These are phyloP conservation scores for Diarsia brunnea DNA, from an alignment of 2,888 invertebrate genomes.

Conservation along the genomic window DNA sequence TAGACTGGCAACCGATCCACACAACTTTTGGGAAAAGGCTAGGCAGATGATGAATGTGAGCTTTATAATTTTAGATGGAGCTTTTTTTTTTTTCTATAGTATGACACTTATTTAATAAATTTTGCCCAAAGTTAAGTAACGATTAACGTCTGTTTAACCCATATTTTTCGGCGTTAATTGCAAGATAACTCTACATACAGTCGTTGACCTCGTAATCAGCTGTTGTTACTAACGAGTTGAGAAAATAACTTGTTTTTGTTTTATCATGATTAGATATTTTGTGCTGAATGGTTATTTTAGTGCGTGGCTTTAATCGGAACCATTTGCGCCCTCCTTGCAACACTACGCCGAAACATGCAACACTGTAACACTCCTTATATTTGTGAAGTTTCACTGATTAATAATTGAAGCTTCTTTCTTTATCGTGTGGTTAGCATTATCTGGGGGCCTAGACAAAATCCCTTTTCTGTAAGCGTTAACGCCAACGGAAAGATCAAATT, in stretches of 20 bases:
- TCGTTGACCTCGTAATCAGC: conserved; percentile 2
- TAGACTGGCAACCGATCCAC: too few relatives aligned
- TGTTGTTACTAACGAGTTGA: conserved; percentile 6
- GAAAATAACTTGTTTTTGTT: conserved; percentile 7
- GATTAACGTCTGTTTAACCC: background rate
- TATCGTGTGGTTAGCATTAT: too few relatives aligned
- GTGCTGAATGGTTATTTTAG: background rate
- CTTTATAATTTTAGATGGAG: background rate
- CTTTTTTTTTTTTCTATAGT: background rate
- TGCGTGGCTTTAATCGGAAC: background rate
- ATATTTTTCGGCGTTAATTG: conserved; percentile 1
- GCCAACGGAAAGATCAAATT: too few relatives aligned
- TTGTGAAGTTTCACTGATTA: too few relatives aligned
- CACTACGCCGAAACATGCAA: too few relatives aligned
- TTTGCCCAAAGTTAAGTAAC: background rate
- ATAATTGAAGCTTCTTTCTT: too few relatives aligned
- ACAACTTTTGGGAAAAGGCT: too few relatives aligned
- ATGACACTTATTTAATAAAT: background rate
- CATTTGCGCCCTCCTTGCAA: too few relatives aligned
- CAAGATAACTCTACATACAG: conserved; percentile 1
- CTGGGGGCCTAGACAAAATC: too few relatives aligned
- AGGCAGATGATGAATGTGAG: too few relatives aligned
- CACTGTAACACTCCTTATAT: too few relatives aligned
- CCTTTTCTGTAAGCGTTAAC: too few relatives aligned
- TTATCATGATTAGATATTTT: conserved; percentile 8